Conservation (phyloP, 2,113 vertebrate species). For the Hylia prasina region DNA sequence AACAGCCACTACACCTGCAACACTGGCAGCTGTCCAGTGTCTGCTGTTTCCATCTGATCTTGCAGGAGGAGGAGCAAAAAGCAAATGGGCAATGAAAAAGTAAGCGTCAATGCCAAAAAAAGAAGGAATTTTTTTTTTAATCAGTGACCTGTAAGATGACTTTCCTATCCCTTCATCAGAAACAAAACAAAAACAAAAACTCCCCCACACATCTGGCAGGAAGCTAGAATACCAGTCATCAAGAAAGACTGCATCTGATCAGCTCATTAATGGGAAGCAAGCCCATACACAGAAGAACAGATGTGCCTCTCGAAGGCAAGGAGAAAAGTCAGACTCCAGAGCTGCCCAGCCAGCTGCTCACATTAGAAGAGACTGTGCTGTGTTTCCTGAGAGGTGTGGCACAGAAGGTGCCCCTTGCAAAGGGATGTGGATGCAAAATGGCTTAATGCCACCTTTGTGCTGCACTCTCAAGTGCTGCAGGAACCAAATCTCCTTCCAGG, state of each 20-base stretch:
- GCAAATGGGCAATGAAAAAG: neutral
- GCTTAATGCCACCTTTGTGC: slow-evolving; percentile 11
- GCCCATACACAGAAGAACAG: neutral
- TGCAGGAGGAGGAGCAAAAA: neutral
- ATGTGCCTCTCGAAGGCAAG: slow-evolving; percentile 25
- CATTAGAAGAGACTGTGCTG: neutral
- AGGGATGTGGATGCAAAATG: neutral
- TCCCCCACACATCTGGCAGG: slow-evolving; percentile 43
- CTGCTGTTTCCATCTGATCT: neutral
- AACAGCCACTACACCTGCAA: slow-evolving; percentile 17
- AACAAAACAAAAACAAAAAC: slow-evolving; percentile 25
- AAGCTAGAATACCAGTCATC: slow-evolving; percentile 32
- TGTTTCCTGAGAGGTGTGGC: neutral
- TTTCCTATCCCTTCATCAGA: neutral
- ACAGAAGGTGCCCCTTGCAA: neutral
- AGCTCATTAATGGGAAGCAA: slow-evolving; percentile 38
- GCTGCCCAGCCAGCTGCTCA: neutral
- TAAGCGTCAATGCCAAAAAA: neutral
- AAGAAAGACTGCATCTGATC: slow-evolving; percentile 29
- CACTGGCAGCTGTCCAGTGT: neutral
- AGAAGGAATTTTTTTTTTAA: neutral
- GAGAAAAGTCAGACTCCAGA: neutral
- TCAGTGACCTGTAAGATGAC: neutral
- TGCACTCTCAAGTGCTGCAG: neutral
- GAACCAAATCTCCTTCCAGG: neutral